Evolutionary conservation across 37 sponge, comb jelly and placozoan species (phyloP), one percentile per base, ranked within the genome.

Genomic region (Bolinopsis microptera): DNA sequence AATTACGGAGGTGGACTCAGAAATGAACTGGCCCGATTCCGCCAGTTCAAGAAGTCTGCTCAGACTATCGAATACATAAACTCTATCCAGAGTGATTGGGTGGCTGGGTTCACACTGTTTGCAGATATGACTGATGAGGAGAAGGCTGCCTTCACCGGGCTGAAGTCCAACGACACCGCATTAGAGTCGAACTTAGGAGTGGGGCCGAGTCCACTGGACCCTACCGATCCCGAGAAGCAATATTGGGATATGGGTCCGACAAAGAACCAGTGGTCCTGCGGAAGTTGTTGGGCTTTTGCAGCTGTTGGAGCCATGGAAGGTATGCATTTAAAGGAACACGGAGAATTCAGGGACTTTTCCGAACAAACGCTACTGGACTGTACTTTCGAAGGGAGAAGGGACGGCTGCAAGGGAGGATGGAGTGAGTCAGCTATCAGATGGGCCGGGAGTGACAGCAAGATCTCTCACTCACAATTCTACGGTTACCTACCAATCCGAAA

Each of bases 281-380:
- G 75, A 5, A 72, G 75, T 21, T 72, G 75, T 21, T 72, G 75
- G 75, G 75, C 75, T 3, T 72, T 72, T 21, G 75, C 75, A 5
- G 75, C 75, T 72, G 75, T 72, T 8, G 75, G 75, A 28, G 75
- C 75, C 18, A 2, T 72, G 3, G 75, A 72, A 28, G 75, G 75
- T 8, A 5, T 3, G 5, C 75, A 72, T 5, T 21, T 28, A 8
- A n/a, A 72, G 75, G 75, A 72, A n/a, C 75, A 72, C 75, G 75
- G 75, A 23, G 75, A 72, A n/a, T 72, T 72, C 75, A 72, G 31
- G 26, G 75, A 72, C 31, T 72, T 72, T 5, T 72, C 75, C 3
- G 75, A 72, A n/a, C 75, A 72, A n/a, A 72, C 75, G 2, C 75
- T 72, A n/a, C 75, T 72, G 5, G 75, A 72, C 18, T 72, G 75